Percentiles rank a stretch among this genome's conserved stretches.
phyloP scores from a whole-genome alignment of 2,797 vertebrate species.

The Orientallactaga sibirica region DNA sequence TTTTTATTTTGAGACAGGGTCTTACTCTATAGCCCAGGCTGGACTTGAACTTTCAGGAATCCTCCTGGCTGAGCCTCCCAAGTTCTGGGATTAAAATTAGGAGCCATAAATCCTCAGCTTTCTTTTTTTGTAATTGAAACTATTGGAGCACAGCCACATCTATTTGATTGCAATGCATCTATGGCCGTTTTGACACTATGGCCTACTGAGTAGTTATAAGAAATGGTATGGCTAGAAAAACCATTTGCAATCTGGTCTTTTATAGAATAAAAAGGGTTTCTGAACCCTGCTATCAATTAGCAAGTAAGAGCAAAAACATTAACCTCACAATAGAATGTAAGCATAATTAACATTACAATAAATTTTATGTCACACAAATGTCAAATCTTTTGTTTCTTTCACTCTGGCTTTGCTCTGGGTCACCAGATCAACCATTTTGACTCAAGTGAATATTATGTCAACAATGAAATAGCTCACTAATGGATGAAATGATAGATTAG shows the following conservation, averaged over 20 bases:
- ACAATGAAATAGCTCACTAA: background rate
- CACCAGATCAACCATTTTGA: constrained; percentile 29
- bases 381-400: constrained; percentile 36
- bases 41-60: background rate
- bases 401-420: background rate
- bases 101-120: background rate
- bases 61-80: background rate
- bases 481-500: background rate
- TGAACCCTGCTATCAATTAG: constrained; percentile 44
- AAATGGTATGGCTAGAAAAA: background rate
- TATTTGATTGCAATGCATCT: background rate
- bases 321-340: constrained; percentile 54
- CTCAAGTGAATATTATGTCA: background rate
- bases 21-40: background rate
- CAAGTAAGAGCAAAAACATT: constrained; percentile 41
- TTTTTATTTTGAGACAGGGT: background rate
- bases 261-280: constrained; percentile 1
- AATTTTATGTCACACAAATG: background rate
- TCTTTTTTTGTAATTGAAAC: constrained; percentile 53
- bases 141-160: background rate
- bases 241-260: constrained; percentile 24
- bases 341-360: constrained; percentile 13
- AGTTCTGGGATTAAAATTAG: background rate
- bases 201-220: constrained; percentile 12
- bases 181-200: background rate